Conservation (phyloP, 2,113 vertebrate genomes). For the Cephalopholis sonnerati region DNA sequence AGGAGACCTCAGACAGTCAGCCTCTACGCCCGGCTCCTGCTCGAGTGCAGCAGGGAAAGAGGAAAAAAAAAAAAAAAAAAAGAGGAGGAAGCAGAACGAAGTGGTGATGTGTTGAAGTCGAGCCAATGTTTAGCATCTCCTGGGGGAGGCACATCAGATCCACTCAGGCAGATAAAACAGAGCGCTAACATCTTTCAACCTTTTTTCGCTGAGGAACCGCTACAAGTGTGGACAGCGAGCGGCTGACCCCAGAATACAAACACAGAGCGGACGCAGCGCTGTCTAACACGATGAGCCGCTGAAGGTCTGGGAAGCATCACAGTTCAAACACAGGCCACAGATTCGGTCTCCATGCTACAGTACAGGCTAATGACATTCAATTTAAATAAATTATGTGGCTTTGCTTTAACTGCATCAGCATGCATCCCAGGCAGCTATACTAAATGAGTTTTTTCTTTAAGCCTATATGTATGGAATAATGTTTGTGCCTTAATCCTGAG, state of each 20-base stretch:
- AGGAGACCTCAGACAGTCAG: conserved; percentile 30
- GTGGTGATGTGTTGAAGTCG: conserved; percentile 31
- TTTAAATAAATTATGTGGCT: conserved; percentile 46
- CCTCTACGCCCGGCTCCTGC: background rate
- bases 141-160: conserved; percentile 46
- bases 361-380: conserved; percentile 18
- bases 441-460: background rate
- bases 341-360: conserved; percentile 15
- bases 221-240: conserved; percentile 32
- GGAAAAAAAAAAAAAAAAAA: background rate
- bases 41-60: background rate
- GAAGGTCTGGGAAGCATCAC: conserved; percentile 14
- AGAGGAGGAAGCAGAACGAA: conserved; percentile 10
- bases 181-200: conserved; percentile 59
- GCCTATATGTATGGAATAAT: background rate
- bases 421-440: background rate
- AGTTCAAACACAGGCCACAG: conserved; percentile 55
- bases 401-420: conserved; percentile 35
- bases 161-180: conserved; percentile 49
- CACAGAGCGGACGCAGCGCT: conserved; percentile 5
- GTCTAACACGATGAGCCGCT: conserved; percentile 21
- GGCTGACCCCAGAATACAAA: conserved; percentile 48
- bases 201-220: conserved; percentile 36
- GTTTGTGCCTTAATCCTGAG: background rate
- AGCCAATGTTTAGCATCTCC: conserved; percentile 56